Percentiles rank a stretch among this genome's conserved stretches.
These are phyloP conservation scores for Buceros bicornis DNA, from an alignment of 2,797 vertebrate species.

Conservation along the genomic window DNA sequence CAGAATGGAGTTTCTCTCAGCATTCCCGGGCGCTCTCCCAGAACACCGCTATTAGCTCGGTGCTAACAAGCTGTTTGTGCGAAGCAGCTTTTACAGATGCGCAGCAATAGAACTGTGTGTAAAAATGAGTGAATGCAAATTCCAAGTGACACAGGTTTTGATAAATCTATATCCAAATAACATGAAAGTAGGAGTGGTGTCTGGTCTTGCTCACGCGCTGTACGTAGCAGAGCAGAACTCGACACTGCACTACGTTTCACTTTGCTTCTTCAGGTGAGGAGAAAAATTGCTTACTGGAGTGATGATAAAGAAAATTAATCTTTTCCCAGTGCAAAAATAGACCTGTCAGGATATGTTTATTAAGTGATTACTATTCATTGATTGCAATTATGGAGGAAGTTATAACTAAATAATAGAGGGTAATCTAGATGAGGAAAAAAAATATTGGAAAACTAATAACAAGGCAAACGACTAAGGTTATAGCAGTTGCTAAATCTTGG, in stretches of 20 bases:
- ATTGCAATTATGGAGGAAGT: constrained; percentile 79
- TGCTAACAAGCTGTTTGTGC: constrained; percentile 6
- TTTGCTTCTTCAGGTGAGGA: constrained; percentile 69
- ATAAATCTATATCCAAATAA: background rate
- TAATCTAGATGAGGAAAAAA: constrained; percentile 53
- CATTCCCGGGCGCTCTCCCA: background rate
- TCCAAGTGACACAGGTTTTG: background rate
- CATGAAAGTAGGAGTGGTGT: background rate
- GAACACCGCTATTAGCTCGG: background rate
- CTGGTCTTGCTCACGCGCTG: background rate
- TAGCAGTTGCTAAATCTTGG: constrained; percentile 34
- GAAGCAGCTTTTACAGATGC: background rate
- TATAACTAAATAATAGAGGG: constrained; percentile 73
- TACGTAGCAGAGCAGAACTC: background rate
- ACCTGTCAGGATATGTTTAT: constrained; percentile 77
- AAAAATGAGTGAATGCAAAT: background rate
- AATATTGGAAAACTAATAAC: constrained; percentile 64
- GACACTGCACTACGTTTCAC: background rate
- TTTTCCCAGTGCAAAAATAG: constrained; percentile 80
- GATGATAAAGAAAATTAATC: constrained; percentile 81
- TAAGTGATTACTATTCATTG: constrained; percentile 78
- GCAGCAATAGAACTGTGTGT: background rate
- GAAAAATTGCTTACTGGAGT: constrained; percentile 66
- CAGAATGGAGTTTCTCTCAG: background rate
- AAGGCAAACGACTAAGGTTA: constrained; percentile 27